Percentiles rank a stretch among this genome's conserved stretches.
These are phyloP conservation scores for Pachycephus smyrnensis DNA, from an alignment of 2,888 invertebrate genomes.

Conservation along the genomic window DNA sequence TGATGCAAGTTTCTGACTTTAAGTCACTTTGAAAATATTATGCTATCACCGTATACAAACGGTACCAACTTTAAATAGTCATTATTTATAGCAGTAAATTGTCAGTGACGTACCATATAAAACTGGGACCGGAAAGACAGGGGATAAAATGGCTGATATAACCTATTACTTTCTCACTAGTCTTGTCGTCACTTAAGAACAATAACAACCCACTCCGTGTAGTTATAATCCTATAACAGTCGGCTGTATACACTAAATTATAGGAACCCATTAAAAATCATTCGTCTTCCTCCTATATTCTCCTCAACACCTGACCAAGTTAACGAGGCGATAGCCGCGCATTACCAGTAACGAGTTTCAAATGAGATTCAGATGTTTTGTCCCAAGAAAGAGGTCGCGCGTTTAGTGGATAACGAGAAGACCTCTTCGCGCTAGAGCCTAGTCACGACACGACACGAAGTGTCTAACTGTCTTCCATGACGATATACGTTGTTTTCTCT, in stretches of 20 bases:
- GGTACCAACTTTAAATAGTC: too few species aligned
- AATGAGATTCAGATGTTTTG: slow-evolving; percentile 44
- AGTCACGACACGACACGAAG: slow-evolving; percentile 27
- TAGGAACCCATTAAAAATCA: background rate
- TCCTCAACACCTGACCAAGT: background rate
- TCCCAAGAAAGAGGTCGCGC: slow-evolving; percentile 30
- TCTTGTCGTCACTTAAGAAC: background rate
- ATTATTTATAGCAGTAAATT: background rate
- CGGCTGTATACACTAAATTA: background rate
- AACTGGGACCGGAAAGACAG: background rate
- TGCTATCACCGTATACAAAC: background rate
- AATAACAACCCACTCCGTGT: background rate
- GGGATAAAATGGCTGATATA: background rate
- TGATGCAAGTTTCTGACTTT: background rate
- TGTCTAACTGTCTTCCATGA: background rate
- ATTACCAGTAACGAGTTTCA: slow-evolving; percentile 39
- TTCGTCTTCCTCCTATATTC: background rate
- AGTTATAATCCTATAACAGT: background rate
- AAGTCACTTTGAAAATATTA: background rate
- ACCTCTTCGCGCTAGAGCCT: slow-evolving; percentile 7
- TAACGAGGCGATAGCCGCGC: slow-evolving; percentile 1
- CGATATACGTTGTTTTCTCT: slow-evolving; percentile 42
- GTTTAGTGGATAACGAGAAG: slow-evolving; percentile 31
- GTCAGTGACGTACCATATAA: background rate
- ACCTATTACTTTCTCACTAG: background rate